A percentile compares a stretch with the other conserved stretches of the same genome.
Conservation (phyloP, 2,113 vertebrate genomes). For the Stegastes partitus region DNA sequence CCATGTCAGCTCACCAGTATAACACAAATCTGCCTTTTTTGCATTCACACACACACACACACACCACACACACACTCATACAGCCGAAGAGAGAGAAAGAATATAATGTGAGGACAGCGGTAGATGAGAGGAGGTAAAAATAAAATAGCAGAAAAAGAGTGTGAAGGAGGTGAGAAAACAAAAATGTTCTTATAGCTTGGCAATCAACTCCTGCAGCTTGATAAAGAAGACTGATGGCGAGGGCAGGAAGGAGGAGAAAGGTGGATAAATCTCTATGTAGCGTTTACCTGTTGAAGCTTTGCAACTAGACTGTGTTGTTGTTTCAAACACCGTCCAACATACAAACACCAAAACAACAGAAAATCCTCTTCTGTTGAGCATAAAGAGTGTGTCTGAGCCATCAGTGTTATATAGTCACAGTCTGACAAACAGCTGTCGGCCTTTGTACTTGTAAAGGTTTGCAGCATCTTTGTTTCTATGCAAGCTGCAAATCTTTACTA, state of each 20-base stretch:
- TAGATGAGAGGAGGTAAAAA: slow-evolving; percentile 46
- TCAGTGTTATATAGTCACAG: too few species aligned
- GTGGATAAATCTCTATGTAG: slow-evolving; percentile 40
- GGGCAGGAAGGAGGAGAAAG: slow-evolving; percentile 2
- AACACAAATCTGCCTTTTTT: slow-evolving; percentile 65
- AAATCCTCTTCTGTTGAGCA: neutral
- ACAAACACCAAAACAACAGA: neutral
- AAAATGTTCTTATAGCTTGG: slow-evolving; percentile 42
- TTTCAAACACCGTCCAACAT: neutral
- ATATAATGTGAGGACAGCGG: slow-evolving; percentile 47
- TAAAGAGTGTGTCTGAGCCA: neutral
- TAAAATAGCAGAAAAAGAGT: slow-evolving; percentile 25
- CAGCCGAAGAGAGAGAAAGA: slow-evolving; percentile 14
- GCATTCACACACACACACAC: slow-evolving; percentile 29
- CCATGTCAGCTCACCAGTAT: slow-evolving; percentile 70
- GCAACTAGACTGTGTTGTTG: slow-evolving; percentile 10
- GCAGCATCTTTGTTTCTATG: too few species aligned
- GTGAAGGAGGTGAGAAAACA: slow-evolving; percentile 28
- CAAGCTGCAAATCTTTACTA: too few species aligned
- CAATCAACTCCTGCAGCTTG: slow-evolving; percentile 37
- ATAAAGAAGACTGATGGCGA: slow-evolving; percentile 35
- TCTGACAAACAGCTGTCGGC: neutral
- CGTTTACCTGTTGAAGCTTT: slow-evolving; percentile 42
- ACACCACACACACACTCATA: slow-evolving; percentile 8
- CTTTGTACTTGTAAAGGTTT: neutral